Conservation (phyloP, 2,888 invertebrate species). For the Eupithecia exiguata region DNA sequence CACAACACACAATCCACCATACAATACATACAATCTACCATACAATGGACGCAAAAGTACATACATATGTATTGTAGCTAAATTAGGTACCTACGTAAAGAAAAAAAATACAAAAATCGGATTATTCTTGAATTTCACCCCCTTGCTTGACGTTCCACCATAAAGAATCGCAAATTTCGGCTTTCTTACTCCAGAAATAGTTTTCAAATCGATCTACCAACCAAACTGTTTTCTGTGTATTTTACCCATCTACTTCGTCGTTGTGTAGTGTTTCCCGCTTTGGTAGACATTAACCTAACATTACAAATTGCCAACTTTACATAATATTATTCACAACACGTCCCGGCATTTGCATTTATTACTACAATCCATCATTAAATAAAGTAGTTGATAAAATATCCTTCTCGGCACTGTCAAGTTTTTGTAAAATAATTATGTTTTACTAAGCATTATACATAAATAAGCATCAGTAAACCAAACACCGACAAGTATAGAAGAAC, state of each 20-base stretch:
- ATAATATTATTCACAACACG: constrained; percentile 58
- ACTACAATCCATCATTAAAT: constrained; percentile 69
- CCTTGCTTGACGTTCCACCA: background rate
- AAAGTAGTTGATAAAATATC: constrained; percentile 58
- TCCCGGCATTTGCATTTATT: constrained; percentile 65
- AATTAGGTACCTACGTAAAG: background rate
- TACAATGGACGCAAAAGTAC: too few species aligned
- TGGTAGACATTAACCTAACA: constrained; percentile 20
- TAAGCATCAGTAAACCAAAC: background rate
- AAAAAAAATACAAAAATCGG: background rate
- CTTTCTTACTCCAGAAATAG: background rate
- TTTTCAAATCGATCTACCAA: background rate
- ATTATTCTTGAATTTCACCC: background rate
- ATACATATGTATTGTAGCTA: background rate
- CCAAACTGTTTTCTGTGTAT: background rate
- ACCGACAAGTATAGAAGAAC: too few species aligned
- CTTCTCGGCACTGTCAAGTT: constrained; percentile 41
- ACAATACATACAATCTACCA: too few species aligned
- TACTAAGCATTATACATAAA: background rate
- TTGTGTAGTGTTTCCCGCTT: background rate
- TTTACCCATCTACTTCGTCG: background rate
- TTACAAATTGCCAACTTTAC: constrained; percentile 67
- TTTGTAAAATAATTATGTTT: constrained; percentile 1
- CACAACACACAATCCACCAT: too few species aligned
- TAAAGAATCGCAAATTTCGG: background rate